Conservation (phyloP, 2,888 invertebrate species). For the Heliconius sara region DNA sequence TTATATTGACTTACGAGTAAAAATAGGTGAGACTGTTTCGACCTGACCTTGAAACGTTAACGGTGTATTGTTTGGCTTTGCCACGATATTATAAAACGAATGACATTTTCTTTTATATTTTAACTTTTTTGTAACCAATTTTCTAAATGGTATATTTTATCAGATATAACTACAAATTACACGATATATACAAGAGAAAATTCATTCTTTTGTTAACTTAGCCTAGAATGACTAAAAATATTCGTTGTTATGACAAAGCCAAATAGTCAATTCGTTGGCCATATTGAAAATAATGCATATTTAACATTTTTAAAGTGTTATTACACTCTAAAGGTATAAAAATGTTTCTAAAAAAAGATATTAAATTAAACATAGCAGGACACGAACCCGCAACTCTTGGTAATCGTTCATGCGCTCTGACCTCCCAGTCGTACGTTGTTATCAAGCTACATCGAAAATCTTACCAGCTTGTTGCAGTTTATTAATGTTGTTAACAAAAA, state of each 20-base stretch:
- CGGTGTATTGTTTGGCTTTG: conserved; percentile 21
- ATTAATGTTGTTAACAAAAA: too few species aligned
- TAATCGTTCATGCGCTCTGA: too few species aligned
- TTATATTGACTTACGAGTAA: conserved; percentile 33
- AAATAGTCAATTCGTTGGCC: background rate
- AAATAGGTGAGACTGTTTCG: conserved; percentile 36
- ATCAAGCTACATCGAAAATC: too few species aligned
- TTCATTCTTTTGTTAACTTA: background rate
- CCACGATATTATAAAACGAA: conserved; percentile 18
- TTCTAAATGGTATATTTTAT: background rate
- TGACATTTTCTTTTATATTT: background rate
- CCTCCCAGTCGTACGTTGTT: too few species aligned
- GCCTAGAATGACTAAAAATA: background rate
- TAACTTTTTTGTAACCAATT: conserved; percentile 3
- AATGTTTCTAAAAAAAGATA: too few species aligned
- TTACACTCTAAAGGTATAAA: too few species aligned
- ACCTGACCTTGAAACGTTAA: conserved; percentile 33
- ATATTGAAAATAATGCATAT: background rate
- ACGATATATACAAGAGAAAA: background rate
- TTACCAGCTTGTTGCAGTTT: too few species aligned
- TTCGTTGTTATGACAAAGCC: background rate
- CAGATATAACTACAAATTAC: background rate
- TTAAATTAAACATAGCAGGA: too few species aligned
- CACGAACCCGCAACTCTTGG: too few species aligned
- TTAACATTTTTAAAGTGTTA: too few species aligned